Evolutionary conservation across 2,888 invertebrate genomes (phyloP).

Genomic region (Tetanocera ferruginea): DNA sequence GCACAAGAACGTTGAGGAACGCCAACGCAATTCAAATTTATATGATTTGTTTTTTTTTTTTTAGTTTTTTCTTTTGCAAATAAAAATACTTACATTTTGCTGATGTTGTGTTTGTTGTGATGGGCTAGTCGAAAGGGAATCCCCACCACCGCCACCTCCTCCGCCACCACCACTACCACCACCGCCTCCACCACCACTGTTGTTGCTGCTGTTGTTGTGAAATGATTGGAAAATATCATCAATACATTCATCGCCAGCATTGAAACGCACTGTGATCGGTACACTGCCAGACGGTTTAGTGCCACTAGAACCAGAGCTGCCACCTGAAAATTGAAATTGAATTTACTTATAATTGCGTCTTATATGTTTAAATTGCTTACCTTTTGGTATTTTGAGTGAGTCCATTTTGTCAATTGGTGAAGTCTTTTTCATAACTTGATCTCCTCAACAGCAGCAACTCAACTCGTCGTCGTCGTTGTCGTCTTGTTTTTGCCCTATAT

Average conservation of each 20-base stretch:
- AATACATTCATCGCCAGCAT: slow-evolving; percentile 68
- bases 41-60: background rate
- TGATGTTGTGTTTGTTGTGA: slow-evolving; percentile 58
- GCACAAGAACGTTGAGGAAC: background rate
- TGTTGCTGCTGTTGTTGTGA: slow-evolving; percentile 56
- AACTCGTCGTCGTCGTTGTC: slow-evolving; percentile 32
- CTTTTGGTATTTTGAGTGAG: slow-evolving; percentile 68
- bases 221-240: slow-evolving; percentile 68
- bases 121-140: slow-evolving; percentile 67
- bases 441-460: slow-evolving; percentile 43
- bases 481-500: slow-evolving; percentile 49
- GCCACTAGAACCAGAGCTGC: slow-evolving; percentile 51
- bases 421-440: slow-evolving; percentile 48
- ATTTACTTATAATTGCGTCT: slow-evolving; percentile 1
- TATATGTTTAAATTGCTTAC: slow-evolving; percentile 50
- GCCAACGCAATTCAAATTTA: slow-evolving; percentile 7
- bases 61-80: background rate
- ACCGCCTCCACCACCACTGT: slow-evolving; percentile 46
- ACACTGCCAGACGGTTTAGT: slow-evolving; percentile 61
- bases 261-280: slow-evolving; percentile 68
- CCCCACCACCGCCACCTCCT: slow-evolving; percentile 50
- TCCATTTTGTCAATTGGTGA: slow-evolving; percentile 59
- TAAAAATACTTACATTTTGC: slow-evolving; percentile 30
- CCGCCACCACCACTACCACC: slow-evolving; percentile 49
- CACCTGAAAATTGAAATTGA: slow-evolving; percentile 46